These are phyloP conservation scores for Tiaroga cobitis DNA, from an alignment of 2,797 vertebrate species.

Conservation along the genomic window DNA sequence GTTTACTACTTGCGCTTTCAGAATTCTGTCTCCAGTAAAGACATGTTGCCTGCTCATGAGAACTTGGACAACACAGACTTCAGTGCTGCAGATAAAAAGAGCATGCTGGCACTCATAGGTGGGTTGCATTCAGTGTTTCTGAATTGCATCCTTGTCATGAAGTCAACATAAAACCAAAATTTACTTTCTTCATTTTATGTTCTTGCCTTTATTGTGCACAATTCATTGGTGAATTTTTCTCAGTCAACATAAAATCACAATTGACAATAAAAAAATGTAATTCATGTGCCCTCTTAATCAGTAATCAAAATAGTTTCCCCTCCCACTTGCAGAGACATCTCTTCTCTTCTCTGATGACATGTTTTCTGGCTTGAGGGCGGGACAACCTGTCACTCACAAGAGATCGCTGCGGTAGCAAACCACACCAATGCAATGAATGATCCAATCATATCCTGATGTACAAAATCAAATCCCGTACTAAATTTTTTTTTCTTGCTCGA, in stretches of 20 bases:
- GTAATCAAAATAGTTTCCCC: neutral
- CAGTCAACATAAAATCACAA: neutral
- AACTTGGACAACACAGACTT: slow-evolving; percentile 92
- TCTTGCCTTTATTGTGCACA: neutral
- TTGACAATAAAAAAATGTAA: neutral
- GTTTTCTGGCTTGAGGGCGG: neutral
- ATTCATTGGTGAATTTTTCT: neutral
- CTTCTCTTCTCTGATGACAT: neutral
- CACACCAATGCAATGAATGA: neutral
- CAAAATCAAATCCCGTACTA: neutral
- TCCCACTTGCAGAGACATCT: neutral
- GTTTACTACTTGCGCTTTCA: slow-evolving; percentile 49
- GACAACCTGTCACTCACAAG: neutral
- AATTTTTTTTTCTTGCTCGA: neutral
- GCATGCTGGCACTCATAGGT: slow-evolving; percentile 85
- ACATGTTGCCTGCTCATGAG: slow-evolving; percentile 85
- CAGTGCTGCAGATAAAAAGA: slow-evolving; percentile 85
- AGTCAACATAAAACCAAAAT: neutral
- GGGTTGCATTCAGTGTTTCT: slow-evolving; percentile 54
- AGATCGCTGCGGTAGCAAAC: neutral
- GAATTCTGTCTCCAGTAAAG: slow-evolving; percentile 79
- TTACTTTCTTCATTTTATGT: neutral
- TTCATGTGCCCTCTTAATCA: neutral
- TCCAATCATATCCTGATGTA: neutral
- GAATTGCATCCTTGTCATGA: neutral